These are phyloP conservation scores for Limenitis arthemis DNA, from an alignment of 2,888 invertebrate species.

Conservation along the genomic window DNA sequence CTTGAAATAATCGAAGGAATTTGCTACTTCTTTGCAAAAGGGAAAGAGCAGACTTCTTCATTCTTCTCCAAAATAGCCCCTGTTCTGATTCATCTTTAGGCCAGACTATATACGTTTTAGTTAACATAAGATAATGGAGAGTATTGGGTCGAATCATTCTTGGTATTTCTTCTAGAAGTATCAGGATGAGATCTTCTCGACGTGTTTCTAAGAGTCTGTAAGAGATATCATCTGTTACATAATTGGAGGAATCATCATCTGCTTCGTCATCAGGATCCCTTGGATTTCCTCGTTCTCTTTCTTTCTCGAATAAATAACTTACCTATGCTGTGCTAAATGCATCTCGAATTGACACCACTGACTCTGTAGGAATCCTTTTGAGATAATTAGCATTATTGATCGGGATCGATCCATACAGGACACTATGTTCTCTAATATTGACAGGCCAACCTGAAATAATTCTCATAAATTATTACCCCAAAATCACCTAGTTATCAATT, in stretches of 20 bases:
- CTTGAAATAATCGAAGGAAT: slow-evolving; percentile 26
- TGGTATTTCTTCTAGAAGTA: slow-evolving; percentile 77
- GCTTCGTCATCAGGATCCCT: neutral
- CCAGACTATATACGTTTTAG: slow-evolving; percentile 81
- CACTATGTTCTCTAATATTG: slow-evolving; percentile 80
- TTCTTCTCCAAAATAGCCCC: slow-evolving; percentile 55
- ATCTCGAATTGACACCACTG: slow-evolving; percentile 84
- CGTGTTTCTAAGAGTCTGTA: slow-evolving; percentile 73
- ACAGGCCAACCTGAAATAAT: slow-evolving; percentile 69
- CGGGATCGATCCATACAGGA: slow-evolving; percentile 78
- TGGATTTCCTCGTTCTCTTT: neutral
- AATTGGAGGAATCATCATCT: neutral
- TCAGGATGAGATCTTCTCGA: slow-evolving; percentile 74
- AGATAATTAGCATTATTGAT: slow-evolving; percentile 75
- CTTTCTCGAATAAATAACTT: slow-evolving; percentile 1
- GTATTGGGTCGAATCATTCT: slow-evolving; percentile 72
- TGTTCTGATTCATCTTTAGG: slow-evolving; percentile 51
- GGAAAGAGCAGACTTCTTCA: slow-evolving; percentile 56
- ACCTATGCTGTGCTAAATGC: slow-evolving; percentile 78
- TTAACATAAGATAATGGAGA: slow-evolving; percentile 76
- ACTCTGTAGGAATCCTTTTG: slow-evolving; percentile 74
- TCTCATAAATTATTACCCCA: neutral
- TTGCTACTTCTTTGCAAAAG: too few species aligned
- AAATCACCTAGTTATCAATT: neutral
- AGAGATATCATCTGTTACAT: slow-evolving; percentile 5